Percentiles rank a stretch among this genome's conserved stretches.
Conservation (phyloP, 2,797 vertebrate genomes). For the Peromyscus attwateri region DNA sequence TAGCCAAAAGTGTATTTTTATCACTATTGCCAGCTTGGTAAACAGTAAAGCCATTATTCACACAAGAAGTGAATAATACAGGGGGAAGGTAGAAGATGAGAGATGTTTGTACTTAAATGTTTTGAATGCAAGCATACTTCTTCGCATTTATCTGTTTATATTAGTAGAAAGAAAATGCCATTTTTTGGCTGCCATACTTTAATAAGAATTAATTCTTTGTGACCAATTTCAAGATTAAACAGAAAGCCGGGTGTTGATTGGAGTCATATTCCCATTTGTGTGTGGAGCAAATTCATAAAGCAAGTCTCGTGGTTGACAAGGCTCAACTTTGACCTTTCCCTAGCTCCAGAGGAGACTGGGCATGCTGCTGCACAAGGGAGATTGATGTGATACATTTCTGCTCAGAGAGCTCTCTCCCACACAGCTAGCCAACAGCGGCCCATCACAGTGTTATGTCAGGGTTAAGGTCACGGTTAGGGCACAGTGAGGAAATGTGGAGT, state of each 20-base stretch:
- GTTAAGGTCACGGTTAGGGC: constrained; percentile 85
- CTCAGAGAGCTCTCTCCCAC: constrained; percentile 29
- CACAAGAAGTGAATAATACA: constrained; percentile 65
- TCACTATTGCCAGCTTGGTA: constrained; percentile 66
- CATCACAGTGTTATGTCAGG: constrained; percentile 57
- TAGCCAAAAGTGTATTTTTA: constrained; percentile 1
- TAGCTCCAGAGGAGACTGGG: constrained; percentile 33
- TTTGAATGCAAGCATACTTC: neutral
- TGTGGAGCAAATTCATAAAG: constrained; percentile 9
- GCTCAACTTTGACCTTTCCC: constrained; percentile 35
- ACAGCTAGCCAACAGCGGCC: constrained; percentile 16
- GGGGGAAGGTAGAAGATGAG: neutral
- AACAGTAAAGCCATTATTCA: constrained; percentile 66
- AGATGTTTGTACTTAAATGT: neutral
- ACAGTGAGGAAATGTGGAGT: constrained; percentile 84
- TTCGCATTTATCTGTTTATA: neutral
- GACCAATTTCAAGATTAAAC: constrained; percentile 8
- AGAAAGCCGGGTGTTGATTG: neutral
- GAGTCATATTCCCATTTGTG: constrained; percentile 1
- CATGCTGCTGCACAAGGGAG: neutral
- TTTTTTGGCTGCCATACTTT: neutral
- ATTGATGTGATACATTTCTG: neutral
- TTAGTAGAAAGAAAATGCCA: constrained; percentile 20
- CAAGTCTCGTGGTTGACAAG: constrained; percentile 29
- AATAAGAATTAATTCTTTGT: neutral